Evolutionary conservation across 2,797 vertebrate species (phyloP), one percentile per base, ranked within the genome.

Genomic region (Schizopygopsis malacanthus): DNA sequence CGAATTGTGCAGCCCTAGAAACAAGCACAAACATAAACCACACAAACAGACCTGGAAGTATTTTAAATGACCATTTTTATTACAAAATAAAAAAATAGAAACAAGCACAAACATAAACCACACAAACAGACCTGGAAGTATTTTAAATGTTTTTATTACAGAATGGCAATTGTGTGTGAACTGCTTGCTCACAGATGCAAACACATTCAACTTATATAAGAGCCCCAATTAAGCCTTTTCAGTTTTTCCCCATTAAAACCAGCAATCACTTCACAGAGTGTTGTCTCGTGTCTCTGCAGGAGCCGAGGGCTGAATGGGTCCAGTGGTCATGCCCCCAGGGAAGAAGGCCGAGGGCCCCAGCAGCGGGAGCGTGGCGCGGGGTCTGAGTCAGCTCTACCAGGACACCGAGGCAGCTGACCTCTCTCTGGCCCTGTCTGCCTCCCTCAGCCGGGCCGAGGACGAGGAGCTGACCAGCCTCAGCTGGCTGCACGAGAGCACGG

Each of bases 251-350:
- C 7, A 39, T 70, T 22, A 71, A 71, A 75, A 28, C 15, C 50
- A 54, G 28, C 50, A 6, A 11, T 76, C 33, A 41, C 12, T 56
- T 77, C 22, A 77, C 22, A n/a, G 33, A n/a, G 75, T 77, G 52
- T 22, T 59, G 61, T 59, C 20, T 77, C 1, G n/a, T 65, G n/a
- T 80, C 8, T 81, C 4, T 69, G 18, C 79, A 84, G 92, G 93
- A 96, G 95, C 92, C 92, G 94, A 94, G 95, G 95, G 95, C 95
- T 98, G 97, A 96, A 98, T 98, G 98, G 97, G 97, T 96, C 97
- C 97, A 95, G 97, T 97, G 95, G 97, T 98, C 95, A 99, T 99
- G 98, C 98, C 98, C 94, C 97, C 98, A 94, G 98, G 97, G 94
- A 99, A 98, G 96, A 99, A 99, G 96, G 96, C 97, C 81, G 97